Percentiles rank a stretch among this genome's conserved stretches.
phyloP scores from a whole-genome alignment of 2,888 invertebrate species.

The Charanyca ferruginea region DNA sequence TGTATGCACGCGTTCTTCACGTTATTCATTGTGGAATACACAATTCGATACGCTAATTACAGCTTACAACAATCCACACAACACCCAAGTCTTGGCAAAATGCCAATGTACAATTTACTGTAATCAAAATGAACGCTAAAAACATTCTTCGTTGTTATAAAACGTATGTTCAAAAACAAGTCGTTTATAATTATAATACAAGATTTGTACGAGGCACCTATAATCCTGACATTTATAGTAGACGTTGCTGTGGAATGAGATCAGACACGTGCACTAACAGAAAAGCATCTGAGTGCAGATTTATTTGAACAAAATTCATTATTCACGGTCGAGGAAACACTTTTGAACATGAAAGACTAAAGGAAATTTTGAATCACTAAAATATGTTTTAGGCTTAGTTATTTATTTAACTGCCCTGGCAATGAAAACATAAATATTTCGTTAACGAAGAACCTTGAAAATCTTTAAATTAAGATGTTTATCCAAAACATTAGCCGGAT shows the following conservation, averaged over 20 bases:
- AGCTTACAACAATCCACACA: slow-evolving; percentile 43
- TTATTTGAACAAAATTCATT: not conserved
- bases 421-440: slow-evolving; percentile 17
- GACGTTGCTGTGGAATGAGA: slow-evolving; percentile 1
- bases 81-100: slow-evolving; percentile 36
- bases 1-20: not conserved
- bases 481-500: slow-evolving; percentile 66
- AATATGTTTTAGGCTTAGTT: not conserved
- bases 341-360: not conserved
- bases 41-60: slow-evolving; percentile 42
- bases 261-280: not conserved
- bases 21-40: slow-evolving; percentile 33
- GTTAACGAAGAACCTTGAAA: slow-evolving; percentile 33
- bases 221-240: slow-evolving; percentile 13
- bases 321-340: not conserved
- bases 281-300: not conserved
- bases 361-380: slow-evolving; percentile 1
- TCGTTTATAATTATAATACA: slow-evolving; percentile 48
- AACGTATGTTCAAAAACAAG: slow-evolving; percentile 52
- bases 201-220: slow-evolving; percentile 31
- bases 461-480: slow-evolving; percentile 37
- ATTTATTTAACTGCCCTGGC: slow-evolving; percentile 26
- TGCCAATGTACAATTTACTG: slow-evolving; percentile 49
- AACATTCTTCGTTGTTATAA: slow-evolving; percentile 59
- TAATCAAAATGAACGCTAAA: slow-evolving; percentile 57